Evolutionary conservation across 2,113 vertebrate species (phyloP).

Genomic region (Oreotrochilus melanogaster): DNA sequence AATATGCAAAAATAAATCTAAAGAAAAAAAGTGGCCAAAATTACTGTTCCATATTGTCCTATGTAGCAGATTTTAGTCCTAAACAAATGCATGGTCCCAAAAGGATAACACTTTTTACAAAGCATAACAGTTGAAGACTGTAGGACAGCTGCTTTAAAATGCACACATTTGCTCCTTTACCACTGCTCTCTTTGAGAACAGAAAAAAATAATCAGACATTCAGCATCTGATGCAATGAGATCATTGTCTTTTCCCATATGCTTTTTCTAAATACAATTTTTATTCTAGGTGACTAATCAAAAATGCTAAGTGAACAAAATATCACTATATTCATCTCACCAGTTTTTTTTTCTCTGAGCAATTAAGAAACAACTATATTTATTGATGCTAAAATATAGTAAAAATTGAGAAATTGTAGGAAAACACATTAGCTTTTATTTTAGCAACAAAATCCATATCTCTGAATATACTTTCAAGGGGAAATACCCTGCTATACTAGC

Average conservation of each 20-base stretch:
- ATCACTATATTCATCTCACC: neutral
- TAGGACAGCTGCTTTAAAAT: neutral
- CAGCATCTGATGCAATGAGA: neutral
- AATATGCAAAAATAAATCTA: neutral
- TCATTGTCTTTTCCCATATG: neutral
- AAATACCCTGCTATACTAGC: neutral
- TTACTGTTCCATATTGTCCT: neutral
- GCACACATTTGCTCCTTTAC: neutral
- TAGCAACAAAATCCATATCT: neutral
- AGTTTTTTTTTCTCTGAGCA: neutral
- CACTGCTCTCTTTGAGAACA: neutral
- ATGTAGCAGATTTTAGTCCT: neutral
- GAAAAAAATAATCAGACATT: neutral
- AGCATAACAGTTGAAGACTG: neutral
- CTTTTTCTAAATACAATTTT: neutral
- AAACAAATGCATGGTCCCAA: neutral
- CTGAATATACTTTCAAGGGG: neutral
- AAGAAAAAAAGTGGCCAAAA: neutral
- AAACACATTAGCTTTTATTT: neutral
- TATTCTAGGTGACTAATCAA: neutral
- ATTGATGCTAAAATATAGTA: neutral
- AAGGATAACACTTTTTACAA: neutral
- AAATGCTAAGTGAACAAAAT: neutral
- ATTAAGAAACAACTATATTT: neutral
- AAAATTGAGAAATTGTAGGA: neutral